phyloP scores from a whole-genome alignment of 2,113 vertebrate genomes.

The Anas platyrhynchos region DNA sequence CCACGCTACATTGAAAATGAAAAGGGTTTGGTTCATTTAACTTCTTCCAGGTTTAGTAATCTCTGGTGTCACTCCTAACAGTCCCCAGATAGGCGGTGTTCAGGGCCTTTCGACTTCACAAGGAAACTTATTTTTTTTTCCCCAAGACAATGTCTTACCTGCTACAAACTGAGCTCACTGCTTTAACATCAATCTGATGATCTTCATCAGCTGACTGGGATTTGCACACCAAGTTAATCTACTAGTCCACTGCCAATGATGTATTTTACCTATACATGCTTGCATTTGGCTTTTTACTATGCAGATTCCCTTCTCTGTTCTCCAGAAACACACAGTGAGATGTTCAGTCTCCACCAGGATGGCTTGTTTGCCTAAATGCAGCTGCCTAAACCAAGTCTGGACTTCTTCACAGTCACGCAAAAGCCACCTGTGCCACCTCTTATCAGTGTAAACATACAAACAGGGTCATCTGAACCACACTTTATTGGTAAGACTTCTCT shows the following conservation, averaged over 20 bases:
- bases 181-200: neutral
- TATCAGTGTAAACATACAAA: neutral
- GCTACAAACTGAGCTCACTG: neutral
- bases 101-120: neutral
- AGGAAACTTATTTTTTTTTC: neutral
- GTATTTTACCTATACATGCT: neutral
- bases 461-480: neutral
- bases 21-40: neutral
- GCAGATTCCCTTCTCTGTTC: neutral
- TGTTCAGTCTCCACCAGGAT: neutral
- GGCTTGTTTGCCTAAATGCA: neutral
- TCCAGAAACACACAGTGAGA: neutral
- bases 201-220: neutral
- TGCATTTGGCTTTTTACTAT: neutral
- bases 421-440: neutral
- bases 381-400: neutral
- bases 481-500: neutral
- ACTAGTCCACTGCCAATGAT: neutral
- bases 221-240: neutral
- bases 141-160: neutral
- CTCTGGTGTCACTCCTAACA: neutral
- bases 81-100: neutral
- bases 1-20: neutral
- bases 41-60: slow-evolving; percentile 30
- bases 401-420: neutral